Conservation (phyloP, 2,797 vertebrate genomes). For the Selene dorsalis region DNA sequence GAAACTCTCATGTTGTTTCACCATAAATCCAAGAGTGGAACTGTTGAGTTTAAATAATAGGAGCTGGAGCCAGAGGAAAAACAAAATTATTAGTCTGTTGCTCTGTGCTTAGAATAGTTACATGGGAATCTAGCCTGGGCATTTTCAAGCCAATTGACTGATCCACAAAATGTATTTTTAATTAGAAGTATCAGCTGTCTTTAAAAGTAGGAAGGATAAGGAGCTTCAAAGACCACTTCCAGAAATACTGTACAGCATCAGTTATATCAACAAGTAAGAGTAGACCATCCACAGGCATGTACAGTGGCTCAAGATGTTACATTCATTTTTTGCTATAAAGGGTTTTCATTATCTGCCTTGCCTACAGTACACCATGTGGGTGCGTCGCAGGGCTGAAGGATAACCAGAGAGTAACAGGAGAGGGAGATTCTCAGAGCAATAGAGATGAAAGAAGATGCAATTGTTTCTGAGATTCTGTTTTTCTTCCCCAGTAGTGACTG, state of each 20-base stretch:
- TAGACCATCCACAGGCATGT: constrained; percentile 12
- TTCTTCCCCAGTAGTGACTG: constrained; percentile 3
- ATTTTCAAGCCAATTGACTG: constrained; percentile 18
- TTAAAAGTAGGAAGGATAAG: constrained; percentile 48
- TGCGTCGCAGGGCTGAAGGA: constrained; percentile 20
- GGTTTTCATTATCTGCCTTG: constrained; percentile 33
- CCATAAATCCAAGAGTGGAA: constrained; percentile 33
- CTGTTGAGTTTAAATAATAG: constrained; percentile 55
- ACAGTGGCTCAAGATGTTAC: constrained; percentile 23
- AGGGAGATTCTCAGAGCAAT: constrained; percentile 29
- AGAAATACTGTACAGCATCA: constrained; percentile 26
- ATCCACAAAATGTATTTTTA: constrained; percentile 45
- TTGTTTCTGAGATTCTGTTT: constrained; percentile 38
- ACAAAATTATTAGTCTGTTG: constrained; percentile 13
- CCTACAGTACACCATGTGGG: constrained; percentile 9
- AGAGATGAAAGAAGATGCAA: constrained; percentile 36
- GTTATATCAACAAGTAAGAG: constrained; percentile 22
- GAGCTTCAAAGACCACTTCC: constrained; percentile 55
- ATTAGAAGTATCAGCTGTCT: constrained; percentile 48
- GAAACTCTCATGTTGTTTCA: constrained; percentile 33
- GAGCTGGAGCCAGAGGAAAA: constrained; percentile 24
- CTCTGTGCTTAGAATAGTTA: constrained; percentile 44
- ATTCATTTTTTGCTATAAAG: constrained; percentile 24
- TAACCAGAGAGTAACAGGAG: constrained; percentile 4
- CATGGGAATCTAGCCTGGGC: constrained; percentile 17